Percentiles rank a stretch among this genome's conserved stretches.
Conservation (phyloP, 2,797 vertebrate species). For the Poeciliopsis paucimaculata region DNA sequence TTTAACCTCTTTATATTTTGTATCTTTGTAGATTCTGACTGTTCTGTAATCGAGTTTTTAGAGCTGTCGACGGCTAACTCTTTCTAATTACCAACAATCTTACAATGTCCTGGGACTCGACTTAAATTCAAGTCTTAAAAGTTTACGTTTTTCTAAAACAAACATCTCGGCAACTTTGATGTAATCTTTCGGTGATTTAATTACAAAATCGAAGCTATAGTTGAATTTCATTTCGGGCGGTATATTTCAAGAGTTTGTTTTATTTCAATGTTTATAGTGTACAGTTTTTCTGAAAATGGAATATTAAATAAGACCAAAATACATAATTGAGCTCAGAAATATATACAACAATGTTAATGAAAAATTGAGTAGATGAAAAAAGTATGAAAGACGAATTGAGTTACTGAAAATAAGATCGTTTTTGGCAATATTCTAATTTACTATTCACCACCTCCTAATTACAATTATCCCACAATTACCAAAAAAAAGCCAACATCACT, state of each 20-base stretch:
- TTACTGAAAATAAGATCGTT: neutral
- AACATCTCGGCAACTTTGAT: neutral
- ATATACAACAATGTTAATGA: neutral
- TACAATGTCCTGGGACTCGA: neutral
- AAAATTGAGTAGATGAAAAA: neutral
- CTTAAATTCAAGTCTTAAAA: neutral
- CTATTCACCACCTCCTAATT: neutral
- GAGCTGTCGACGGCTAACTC: neutral
- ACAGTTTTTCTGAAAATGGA: neutral
- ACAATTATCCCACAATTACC: neutral
- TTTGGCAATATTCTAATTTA: neutral
- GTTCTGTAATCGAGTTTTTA: neutral
- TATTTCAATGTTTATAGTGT: neutral
- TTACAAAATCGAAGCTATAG: neutral
- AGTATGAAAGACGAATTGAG: neutral
- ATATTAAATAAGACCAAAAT: neutral
- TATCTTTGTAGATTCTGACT: neutral
- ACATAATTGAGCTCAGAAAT: neutral
- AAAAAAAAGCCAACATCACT: neutral
- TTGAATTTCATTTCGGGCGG: neutral
- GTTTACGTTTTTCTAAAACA: neutral
- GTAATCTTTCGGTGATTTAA: neutral
- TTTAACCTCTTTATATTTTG: neutral
- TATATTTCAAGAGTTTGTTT: neutral
- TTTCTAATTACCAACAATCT: neutral